Evolutionary conservation across 2,888 invertebrate genomes (phyloP).

Genomic region (Leucophora obtusa): DNA sequence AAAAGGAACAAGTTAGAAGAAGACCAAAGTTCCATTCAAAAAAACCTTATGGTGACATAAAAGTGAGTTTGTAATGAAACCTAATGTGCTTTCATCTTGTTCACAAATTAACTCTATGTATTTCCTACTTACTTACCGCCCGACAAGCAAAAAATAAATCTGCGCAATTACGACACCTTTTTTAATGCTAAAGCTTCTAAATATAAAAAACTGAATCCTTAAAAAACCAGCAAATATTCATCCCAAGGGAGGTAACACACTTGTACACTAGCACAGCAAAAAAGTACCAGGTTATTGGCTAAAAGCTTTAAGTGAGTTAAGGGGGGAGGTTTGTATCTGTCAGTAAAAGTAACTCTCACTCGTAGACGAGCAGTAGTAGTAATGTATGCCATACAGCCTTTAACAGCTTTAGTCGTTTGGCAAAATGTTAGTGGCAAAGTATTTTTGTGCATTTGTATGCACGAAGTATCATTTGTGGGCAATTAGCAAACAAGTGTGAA

Average conservation of each 20-base stretch:
- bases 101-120: slow-evolving; percentile 28
- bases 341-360: not conserved
- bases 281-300: slow-evolving; percentile 53
- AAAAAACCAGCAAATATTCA: slow-evolving; percentile 14
- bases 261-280: not conserved
- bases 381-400: slow-evolving; percentile 47
- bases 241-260: slow-evolving; percentile 48
- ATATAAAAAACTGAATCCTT: slow-evolving; percentile 34
- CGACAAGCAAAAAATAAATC: slow-evolving; percentile 64
- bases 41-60: slow-evolving; percentile 32
- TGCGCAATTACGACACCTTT: slow-evolving; percentile 75
- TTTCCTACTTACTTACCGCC: slow-evolving; percentile 43
- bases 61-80: slow-evolving; percentile 37
- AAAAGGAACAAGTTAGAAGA: slow-evolving; percentile 16
- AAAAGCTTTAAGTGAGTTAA: not conserved
- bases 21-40: slow-evolving; percentile 4
- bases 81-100: slow-evolving; percentile 66
- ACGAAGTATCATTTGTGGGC: slow-evolving; percentile 62
- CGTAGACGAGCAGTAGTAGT: not conserved
- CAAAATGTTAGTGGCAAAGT: slow-evolving; percentile 64
- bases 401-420: slow-evolving; percentile 64
- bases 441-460: slow-evolving; percentile 65
- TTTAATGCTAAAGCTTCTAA: slow-evolving; percentile 16
- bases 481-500: slow-evolving; percentile 66
- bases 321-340: slow-evolving; percentile 33